Percentiles rank a stretch among this genome's conserved stretches.
phyloP scores from a whole-genome alignment of 2,113 vertebrate species.

The cat (Felis catus) region F.catus_Fca126_mat1.0 CM031420.1:28292501-28293000 shows the following conservation, averaged over 20 bases:
- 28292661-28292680: conserved; percentile 8
- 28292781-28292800: neutral
- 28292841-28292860: neutral
- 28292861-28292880: neutral
- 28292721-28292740: neutral
- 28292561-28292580: neutral
- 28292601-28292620: neutral
- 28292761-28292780: neutral
- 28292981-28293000: neutral
- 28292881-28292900: neutral
- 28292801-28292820: conserved; percentile 15
- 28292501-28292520: neutral
- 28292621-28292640: conserved; percentile 14
- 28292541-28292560: conserved; percentile 26
- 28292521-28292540: neutral
- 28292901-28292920: neutral
- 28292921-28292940: neutral
- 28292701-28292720: neutral
- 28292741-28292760: neutral
- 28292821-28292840: conserved; percentile 1
- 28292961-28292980: neutral
- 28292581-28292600: neutral
- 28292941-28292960: neutral
- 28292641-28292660: neutral
- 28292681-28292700: neutral